Conservation (phyloP, 2,113 vertebrate species). For the Aegypius monachus region DNA sequence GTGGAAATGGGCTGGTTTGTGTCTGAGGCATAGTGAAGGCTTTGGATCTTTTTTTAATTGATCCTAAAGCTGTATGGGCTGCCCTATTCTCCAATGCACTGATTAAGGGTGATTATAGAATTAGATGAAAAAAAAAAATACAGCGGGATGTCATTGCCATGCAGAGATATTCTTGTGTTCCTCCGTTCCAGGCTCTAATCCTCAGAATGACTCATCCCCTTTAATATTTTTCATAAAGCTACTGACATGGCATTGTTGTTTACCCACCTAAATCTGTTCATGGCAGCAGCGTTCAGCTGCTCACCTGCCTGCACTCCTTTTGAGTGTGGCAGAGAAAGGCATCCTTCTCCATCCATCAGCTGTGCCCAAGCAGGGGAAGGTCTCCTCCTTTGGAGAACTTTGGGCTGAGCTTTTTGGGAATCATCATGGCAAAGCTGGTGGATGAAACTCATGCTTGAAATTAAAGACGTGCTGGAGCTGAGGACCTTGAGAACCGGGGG, state of each 20-base stretch:
- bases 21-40: neutral
- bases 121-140: neutral
- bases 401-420: neutral
- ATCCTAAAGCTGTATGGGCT: neutral
- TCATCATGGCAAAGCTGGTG: fast-evolving
- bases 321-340: fast-evolving
- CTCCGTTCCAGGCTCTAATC: neutral
- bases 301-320: neutral
- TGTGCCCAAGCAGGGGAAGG: neutral
- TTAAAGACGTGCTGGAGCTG: neutral
- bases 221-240: neutral
- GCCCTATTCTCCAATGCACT: neutral
- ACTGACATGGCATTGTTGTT: neutral
- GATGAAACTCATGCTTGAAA: neutral
- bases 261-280: neutral
- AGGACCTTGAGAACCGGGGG: neutral
- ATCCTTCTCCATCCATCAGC: neutral
- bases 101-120: neutral
- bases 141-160: neutral
- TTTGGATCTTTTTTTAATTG: neutral
- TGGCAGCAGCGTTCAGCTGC: neutral
- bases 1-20: neutral
- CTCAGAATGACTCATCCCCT: neutral
- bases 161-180: neutral
- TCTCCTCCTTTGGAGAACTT: neutral